These are phyloP conservation scores for Cheilosia urbana DNA, from an alignment of 2,888 invertebrate species.

Conservation along the genomic window DNA sequence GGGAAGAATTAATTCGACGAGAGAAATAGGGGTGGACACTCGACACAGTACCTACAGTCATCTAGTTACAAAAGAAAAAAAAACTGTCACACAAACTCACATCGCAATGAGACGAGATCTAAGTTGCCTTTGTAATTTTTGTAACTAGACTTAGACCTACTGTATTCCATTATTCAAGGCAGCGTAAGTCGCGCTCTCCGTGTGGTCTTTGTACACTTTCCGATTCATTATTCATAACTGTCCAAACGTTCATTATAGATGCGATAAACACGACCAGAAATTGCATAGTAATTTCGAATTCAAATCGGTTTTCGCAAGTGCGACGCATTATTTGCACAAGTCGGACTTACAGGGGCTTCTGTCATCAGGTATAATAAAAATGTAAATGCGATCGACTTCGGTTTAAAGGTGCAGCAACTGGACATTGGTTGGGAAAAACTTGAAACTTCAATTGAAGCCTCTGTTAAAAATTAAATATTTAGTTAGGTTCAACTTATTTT, in stretches of 20 bases:
- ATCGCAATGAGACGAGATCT: neutral
- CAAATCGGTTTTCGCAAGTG: no score
- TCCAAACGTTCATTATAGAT: constrained; percentile 39
- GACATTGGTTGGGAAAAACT: no score
- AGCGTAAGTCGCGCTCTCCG: neutral
- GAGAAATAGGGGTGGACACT: constrained; percentile 46
- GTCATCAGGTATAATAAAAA: no score
- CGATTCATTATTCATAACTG: constrained; percentile 24
- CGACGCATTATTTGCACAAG: no score
- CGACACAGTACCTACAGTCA: neutral
- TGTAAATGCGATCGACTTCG: no score
- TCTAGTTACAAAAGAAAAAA: constrained; percentile 20
- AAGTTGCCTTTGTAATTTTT: neutral
- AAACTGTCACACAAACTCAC: constrained; percentile 24
- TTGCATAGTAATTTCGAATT: constrained; percentile 41
- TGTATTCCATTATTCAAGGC: neutral
- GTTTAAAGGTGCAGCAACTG: no score
- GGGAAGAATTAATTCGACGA: constrained; percentile 35
- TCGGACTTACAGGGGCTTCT: no score
- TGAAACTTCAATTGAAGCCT: neutral
- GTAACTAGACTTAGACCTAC: no score
- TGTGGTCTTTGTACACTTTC: constrained; percentile 5
- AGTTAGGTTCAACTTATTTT: no score
- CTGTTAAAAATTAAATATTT: no score
- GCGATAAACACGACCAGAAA: constrained; percentile 28